These are phyloP conservation scores for Drosophila nr. medialis DNA, from an alignment of 2,888 invertebrate genomes.

Conservation along the genomic window DNA sequence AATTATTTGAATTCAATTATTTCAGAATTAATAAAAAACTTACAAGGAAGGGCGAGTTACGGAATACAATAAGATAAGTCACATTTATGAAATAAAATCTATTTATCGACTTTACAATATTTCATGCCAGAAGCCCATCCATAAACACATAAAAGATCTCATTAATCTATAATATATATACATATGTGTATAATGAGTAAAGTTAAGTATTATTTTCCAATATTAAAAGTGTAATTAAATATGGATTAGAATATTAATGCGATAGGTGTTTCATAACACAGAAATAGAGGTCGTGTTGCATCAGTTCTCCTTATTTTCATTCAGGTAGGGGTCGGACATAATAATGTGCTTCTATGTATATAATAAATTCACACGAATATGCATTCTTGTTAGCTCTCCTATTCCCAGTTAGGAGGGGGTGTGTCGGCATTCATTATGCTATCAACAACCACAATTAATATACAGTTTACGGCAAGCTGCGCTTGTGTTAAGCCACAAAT, in stretches of 20 bases:
- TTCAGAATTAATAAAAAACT: no score
- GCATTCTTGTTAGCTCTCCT: neutral
- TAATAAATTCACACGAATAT: slow-evolving; percentile 36
- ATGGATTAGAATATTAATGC: neutral
- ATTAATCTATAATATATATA: no score
- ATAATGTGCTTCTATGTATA: neutral
- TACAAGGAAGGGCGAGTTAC: no score
- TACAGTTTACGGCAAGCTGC: slow-evolving; percentile 4
- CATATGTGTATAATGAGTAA: no score
- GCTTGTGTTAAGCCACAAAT: neutral
- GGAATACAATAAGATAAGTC: no score
- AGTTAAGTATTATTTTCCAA: neutral
- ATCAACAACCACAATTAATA: slow-evolving; percentile 15
- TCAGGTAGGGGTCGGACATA: neutral
- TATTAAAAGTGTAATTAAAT: neutral
- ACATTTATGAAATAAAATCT: no score
- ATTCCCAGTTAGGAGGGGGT: neutral
- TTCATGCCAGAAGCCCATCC: no score
- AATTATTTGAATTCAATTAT: no score
- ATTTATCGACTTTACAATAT: no score
- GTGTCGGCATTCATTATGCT: slow-evolving; percentile 18
- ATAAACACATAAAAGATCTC: no score
- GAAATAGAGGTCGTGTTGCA: neutral
- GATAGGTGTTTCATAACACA: neutral
- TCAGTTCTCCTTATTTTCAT: neutral